Evolutionary conservation across 2,797 vertebrate species (phyloP).

Genomic region (Aplochiton taeniatus): DNA sequence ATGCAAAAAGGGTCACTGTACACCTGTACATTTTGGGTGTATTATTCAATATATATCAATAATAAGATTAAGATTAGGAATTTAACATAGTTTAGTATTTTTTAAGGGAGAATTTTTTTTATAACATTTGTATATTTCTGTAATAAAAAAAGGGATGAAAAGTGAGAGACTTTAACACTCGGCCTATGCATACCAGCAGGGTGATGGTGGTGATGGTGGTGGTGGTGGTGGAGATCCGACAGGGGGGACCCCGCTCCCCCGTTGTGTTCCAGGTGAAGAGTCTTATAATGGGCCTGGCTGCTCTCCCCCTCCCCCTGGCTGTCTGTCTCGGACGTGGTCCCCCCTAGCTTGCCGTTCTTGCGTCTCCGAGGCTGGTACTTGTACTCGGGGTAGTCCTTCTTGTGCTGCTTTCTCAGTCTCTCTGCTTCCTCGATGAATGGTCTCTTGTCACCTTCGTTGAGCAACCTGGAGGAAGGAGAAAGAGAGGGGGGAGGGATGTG

Average conservation of each 20-base stretch:
- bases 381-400: slow-evolving; percentile 98
- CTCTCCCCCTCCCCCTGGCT: slow-evolving; percentile 85
- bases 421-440: slow-evolving; percentile 99
- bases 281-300: slow-evolving; percentile 94
- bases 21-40: no score
- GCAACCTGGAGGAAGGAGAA: slow-evolving; percentile 72
- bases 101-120: background rate
- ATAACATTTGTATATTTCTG: background rate
- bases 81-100: no score
- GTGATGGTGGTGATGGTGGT: slow-evolving; percentile 78
- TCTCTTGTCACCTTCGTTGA: slow-evolving; percentile 95
- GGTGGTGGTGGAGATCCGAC: slow-evolving; percentile 85
- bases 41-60: no score
- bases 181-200: slow-evolving; percentile 79
- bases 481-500: no score
- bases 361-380: slow-evolving; percentile 97
- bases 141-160: background rate
- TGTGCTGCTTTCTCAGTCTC: slow-evolving; percentile 96
- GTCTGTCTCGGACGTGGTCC: slow-evolving; percentile 80
- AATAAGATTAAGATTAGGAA: no score
- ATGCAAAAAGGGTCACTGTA: no score
- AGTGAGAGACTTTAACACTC: background rate
- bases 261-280: slow-evolving; percentile 85
- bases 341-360: slow-evolving; percentile 90
- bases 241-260: slow-evolving; percentile 88